Evolutionary conservation across 2,888 invertebrate genomes (phyloP), one percentile per base, ranked within the genome.

Genomic region (Epinotia demarniana): DNA sequence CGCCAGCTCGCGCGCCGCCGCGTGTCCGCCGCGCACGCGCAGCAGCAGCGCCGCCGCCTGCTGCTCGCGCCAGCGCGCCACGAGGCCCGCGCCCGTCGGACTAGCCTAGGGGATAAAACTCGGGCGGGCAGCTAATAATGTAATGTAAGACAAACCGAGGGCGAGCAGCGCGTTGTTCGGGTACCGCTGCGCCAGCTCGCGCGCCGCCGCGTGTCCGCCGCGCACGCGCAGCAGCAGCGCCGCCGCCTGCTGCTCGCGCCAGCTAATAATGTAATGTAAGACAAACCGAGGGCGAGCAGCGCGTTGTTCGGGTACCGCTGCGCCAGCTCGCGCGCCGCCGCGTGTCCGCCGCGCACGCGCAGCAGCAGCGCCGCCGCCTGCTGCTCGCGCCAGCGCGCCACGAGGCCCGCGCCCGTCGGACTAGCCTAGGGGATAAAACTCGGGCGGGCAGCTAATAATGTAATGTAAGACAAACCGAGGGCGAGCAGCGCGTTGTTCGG

Each of bases 1-100:
- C 19, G 64, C 12, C 46, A 78, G 87, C 86, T 74, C 81, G 85
- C 58, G 72, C 81, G 79, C 80, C 82, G 75, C 85, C 77, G 79
- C 77, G 78, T 69, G 74, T 61, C 64, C 73, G 73, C 67, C 18
- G 11, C 70, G 67, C 78, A 78, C 71, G 73, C 81, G 79, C 80
- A 81, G 74, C 84, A 77, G 79, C 77, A 78, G 72, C 76, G 68
- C 68, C 68, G 74, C 68, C 46, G 18, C 72, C 72, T 72, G 63
- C 76, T 74, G 70, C 78, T 79, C 80, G 78, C 74, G 67, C 62
- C 68, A 64, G 70, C 75, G 61, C 57, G 72, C 71, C 19, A 27
- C 18, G 53, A 58, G 73, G 55, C 64, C 63, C 27, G 13, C n/a
- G 58, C 71, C 57, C 63, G 53, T 61, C 11, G 43, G 8, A 6